Conservation (phyloP, 1,140 invertebrate species). For the Cryptotermes secundus region DNA sequence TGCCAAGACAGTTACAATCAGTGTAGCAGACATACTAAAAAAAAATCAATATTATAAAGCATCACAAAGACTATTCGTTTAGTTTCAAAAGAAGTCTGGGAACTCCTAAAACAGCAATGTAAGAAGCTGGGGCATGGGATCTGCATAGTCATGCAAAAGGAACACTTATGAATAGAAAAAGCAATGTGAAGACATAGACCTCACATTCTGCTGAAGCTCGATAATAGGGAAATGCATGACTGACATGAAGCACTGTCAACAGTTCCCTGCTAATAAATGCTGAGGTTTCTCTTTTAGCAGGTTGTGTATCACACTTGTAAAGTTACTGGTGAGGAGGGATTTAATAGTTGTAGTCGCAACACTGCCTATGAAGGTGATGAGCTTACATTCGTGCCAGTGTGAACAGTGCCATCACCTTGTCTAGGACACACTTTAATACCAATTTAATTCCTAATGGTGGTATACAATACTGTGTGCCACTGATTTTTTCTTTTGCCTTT, state of each 20-base stretch:
- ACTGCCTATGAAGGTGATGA: background rate
- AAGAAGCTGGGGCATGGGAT: background rate
- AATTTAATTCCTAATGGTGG: background rate
- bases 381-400: no score
- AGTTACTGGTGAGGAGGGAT: slow-evolving; percentile 11
- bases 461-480: no score
- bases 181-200: background rate
- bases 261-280: slow-evolving; percentile 9
- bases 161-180: slow-evolving; percentile 13
- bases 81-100: background rate
- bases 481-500: background rate
- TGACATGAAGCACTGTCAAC: background rate
- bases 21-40: background rate
- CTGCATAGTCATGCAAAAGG: slow-evolving; percentile 4
- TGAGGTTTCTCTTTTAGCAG: slow-evolving; percentile 12
- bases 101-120: no score
- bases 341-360: background rate
- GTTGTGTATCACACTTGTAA: slow-evolving; percentile 18
- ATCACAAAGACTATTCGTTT: background rate
- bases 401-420: no score
- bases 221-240: slow-evolving; percentile 17
- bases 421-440: background rate
- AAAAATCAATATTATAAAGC: background rate
- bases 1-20: background rate
- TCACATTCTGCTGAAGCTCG: slow-evolving; percentile 6